These are phyloP conservation scores for Microctonus brassicae DNA, from an alignment of 2,888 invertebrate genomes.

Conservation along the genomic window DNA sequence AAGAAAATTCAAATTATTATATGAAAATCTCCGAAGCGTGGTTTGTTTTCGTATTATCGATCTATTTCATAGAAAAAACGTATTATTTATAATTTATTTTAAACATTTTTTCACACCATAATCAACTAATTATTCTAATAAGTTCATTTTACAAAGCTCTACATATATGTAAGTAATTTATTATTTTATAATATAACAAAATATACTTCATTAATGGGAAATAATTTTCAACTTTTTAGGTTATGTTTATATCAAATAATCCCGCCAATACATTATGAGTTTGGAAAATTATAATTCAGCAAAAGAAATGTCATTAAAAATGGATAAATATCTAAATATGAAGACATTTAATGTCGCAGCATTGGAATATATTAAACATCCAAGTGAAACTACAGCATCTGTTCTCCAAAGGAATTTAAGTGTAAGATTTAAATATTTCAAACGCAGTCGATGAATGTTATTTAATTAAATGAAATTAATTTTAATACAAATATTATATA, in stretches of 20 bases:
- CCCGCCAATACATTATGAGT: not conserved
- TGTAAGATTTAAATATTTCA: conserved; percentile 48
- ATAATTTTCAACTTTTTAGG: not conserved
- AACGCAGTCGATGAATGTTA: no score
- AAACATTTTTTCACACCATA: no score
- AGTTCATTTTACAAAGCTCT: no score
- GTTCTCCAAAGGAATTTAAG: conserved; percentile 63
- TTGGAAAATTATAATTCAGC: not conserved
- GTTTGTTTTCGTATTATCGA: no score
- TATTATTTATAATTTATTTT: no score
- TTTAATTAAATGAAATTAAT: no score
- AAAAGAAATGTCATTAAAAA: conserved; percentile 34
- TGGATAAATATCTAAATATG: conserved; percentile 62
- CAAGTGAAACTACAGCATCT: conserved; percentile 59
- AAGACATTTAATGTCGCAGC: conserved; percentile 60
- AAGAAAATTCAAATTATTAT: not conserved
- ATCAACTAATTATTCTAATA: no score
- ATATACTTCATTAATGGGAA: not conserved
- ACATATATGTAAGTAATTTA: no score
- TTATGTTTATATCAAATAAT: not conserved
- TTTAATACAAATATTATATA: not conserved
- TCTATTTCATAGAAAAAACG: no score
- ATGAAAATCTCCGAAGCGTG: no score
- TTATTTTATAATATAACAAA: no score
- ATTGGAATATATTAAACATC: conserved; percentile 60